Base-by-base conservation (phyloP, 2,113 vertebrate species). In the Pygoscelis adeliae region DNA sequence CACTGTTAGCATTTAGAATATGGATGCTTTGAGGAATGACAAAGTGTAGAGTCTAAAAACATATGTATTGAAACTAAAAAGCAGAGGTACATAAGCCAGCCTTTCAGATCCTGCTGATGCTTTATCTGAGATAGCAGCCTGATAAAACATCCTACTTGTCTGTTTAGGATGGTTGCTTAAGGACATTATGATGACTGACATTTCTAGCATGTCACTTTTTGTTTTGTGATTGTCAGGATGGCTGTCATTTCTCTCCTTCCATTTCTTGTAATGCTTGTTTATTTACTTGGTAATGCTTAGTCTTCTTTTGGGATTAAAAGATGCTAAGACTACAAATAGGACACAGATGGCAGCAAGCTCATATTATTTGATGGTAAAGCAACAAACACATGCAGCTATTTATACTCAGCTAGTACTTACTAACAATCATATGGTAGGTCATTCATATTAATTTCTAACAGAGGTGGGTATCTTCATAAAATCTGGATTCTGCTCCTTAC, bases 331-430 rank as follows among this genome's bases (percentile, higher is more conserved):
- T 79, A 55, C 72, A 91, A 95, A 95, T 6, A 81, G 25, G 65
- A 84, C 80, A 74, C 79, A 94, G 90, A 89, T 71, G 88, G 88
- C 90, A 96, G 86, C 63, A 97, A 59, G 72, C 34, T 95, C 77
- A 12, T 79, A 52, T 38, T 90, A 55, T 71, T 89, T 70, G 89
- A 66, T 2, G 1, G 34, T 46, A 66, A 63, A 82, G 30, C 19
- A 93, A 20, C 29, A 86, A 89, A 73, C 32, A 56, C 30, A 55
- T 25, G 4, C 25, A 89, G 27, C 25, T 62, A 42, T 36, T 92
- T 63, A 52, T 59, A 78, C 20, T 63, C 56, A 72, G 25, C 61
- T 72, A 47, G 21, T 34, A 61, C 40, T 89, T 44, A 34, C 46
- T 44, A 59, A 30, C 6, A 69, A 7, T 79, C 15, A 15, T 19